These are phyloP conservation scores for Anser cygnoides DNA, from an alignment of 2,113 vertebrate genomes.

Conservation along the genomic window DNA sequence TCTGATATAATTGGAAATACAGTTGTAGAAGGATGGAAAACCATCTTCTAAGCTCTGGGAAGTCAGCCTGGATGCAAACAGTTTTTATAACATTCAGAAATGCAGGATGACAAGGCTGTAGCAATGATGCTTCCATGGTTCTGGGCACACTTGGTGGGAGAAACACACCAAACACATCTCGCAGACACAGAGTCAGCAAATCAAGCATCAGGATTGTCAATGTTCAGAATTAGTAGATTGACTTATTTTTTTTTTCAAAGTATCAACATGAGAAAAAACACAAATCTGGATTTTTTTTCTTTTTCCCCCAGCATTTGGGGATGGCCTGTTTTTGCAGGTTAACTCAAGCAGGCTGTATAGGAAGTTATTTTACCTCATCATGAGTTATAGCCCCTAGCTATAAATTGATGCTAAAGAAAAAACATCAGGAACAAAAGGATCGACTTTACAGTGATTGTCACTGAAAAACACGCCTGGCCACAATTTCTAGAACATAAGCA, in stretches of 20 bases:
- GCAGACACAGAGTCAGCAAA: background rate
- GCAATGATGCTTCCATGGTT: background rate
- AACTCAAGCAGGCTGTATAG: background rate
- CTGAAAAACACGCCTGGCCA: background rate
- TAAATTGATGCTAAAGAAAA: background rate
- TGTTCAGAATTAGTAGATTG: background rate
- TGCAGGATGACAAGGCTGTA: background rate
- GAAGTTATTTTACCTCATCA: background rate
- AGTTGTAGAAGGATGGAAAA: background rate
- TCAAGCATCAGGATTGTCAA: background rate
- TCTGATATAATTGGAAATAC: background rate
- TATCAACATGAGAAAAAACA: rapidly evolving
- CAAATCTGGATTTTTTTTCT: background rate
- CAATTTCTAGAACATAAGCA: background rate
- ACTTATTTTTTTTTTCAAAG: background rate
- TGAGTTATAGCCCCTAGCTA: background rate
- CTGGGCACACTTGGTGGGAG: rapidly evolving
- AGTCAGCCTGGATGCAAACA: background rate
- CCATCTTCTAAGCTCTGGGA: rapidly evolving
- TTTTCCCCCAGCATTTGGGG: background rate
- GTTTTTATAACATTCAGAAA: background rate
- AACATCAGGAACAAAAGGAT: too few species aligned
- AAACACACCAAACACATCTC: background rate
- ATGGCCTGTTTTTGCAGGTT: background rate
- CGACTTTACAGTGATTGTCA: background rate